Conservation (phyloP, 2,113 vertebrate genomes). For the Xiphophorus maculatus region DNA sequence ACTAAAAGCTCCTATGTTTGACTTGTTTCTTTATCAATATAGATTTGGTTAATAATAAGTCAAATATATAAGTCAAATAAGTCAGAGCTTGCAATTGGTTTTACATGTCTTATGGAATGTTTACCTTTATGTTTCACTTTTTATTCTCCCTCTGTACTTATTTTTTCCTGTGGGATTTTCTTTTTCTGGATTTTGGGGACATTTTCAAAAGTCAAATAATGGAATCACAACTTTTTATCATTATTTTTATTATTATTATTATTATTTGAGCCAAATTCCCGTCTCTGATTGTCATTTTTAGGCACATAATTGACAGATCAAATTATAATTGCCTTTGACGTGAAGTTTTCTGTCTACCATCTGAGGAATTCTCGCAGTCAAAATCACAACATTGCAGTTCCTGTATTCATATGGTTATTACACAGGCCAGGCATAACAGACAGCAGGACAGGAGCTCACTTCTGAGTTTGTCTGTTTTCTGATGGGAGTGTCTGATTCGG, state of each 20-base stretch:
- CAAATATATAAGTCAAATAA: too few relatives aligned
- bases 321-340: slow-evolving; percentile 7
- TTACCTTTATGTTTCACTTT: neutral
- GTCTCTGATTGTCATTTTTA: slow-evolving; percentile 4
- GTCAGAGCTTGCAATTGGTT: neutral
- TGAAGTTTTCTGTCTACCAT: neutral
- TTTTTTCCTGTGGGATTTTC: neutral
- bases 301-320: slow-evolving; percentile 5
- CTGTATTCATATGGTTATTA: neutral
- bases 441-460: neutral
- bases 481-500: slow-evolving; percentile 9
- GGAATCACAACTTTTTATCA: too few relatives aligned
- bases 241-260: too few relatives aligned
- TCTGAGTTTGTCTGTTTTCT: neutral
- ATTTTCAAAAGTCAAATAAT: slow-evolving; percentile 5
- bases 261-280: slow-evolving; percentile 4
- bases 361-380: neutral
- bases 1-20: neutral
- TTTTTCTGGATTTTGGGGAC: neutral
- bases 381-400: neutral
- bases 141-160: neutral
- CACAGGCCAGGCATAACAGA: neutral
- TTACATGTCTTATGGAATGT: neutral
- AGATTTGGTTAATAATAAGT: too few relatives aligned
- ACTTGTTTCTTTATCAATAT: neutral